Evolutionary conservation across 2,113 vertebrate genomes (phyloP), one percentile per base, ranked within the genome.

Genomic region (Grammomys surdaster): DNA sequence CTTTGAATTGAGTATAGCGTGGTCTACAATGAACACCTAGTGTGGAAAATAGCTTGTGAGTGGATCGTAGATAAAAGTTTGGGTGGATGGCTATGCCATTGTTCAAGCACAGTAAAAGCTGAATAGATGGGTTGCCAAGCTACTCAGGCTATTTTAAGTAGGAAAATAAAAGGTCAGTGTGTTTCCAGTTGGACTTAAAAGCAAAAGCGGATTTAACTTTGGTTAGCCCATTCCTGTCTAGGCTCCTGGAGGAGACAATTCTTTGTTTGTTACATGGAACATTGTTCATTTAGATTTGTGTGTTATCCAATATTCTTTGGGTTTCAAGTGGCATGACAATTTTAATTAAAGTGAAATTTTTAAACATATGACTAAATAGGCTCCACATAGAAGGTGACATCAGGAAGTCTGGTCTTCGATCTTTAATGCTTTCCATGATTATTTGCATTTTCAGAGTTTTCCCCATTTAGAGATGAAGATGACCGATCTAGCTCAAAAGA

Each of bases 101-200:
- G 88, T 89, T 76, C 51, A 63, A 46, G 19, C 56, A 58, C 10
- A 20, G 63, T 51, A 43, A 33, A 58, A 58, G 48, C 70, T 31
- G 26, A 85, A 46, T 85, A 58, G 87, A 88, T 73, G 87, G 51
- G 36, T 46, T 46, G 13, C 70, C 72, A 46, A 22, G 88, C 26
- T 33, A 63, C n/a, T 60, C 16, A 3, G 70, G 16, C 51, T 89
- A 60, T 46, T 81, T 93, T 91, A 91, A 69, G 60, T 89, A 77
- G 43, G 94, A 92, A 85, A 86, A 73, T 60, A 75, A 58, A 60
- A 76, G 70, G 70, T 46, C 88, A 89, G 54, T 77, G 72, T 63
- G 26, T 96, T 95, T 81, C 36, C 43, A 75, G 10, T 77, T 92
- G 81, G 76, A 19, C 92, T 94, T 96, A 86, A 87, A 85, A 94